Conservation (phyloP, 2,888 invertebrate species). For the Oxytorus armatus region DNA sequence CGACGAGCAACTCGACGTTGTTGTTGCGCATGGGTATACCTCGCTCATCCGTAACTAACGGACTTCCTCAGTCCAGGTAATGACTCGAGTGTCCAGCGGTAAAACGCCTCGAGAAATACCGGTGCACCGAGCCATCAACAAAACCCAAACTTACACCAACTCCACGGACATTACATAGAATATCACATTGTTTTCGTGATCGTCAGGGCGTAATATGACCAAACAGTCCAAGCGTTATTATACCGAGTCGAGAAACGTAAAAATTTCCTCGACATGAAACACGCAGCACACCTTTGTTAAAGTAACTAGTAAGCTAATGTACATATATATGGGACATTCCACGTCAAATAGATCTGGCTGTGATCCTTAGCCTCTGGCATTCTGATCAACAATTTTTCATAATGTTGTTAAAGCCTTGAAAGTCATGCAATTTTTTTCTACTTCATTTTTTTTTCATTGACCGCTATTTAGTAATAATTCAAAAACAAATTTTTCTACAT, state of each 20-base stretch:
- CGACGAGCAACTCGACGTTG: neutral
- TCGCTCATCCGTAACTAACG: slow-evolving; percentile 64
- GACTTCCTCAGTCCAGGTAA: slow-evolving; percentile 52
- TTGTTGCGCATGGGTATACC: slow-evolving; percentile 23
- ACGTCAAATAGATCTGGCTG: too few relatives aligned
- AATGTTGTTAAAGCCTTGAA: too few relatives aligned
- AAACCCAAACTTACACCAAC: neutral
- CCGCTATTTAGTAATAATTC: too few relatives aligned
- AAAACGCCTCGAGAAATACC: slow-evolving; percentile 39
- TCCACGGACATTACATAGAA: slow-evolving; percentile 6
- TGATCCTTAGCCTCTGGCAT: too few relatives aligned
- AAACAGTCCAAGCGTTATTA: slow-evolving; percentile 1
- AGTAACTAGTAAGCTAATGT: neutral
- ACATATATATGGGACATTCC: too few relatives aligned
- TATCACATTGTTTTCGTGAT: slow-evolving; percentile 36
- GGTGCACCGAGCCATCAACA: slow-evolving; percentile 20
- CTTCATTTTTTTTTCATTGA: too few relatives aligned
- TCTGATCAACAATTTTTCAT: too few relatives aligned
- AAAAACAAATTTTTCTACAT: too few relatives aligned
- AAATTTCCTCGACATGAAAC: neutral
- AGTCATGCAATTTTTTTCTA: too few relatives aligned
- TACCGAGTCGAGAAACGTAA: neutral
- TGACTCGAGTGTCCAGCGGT: slow-evolving; percentile 24
- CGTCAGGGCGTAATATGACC: slow-evolving; percentile 41
- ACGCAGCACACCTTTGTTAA: neutral